Evolutionary conservation across 2,797 vertebrate species (phyloP).

Genomic region (Bryconaethiops microstoma): DNA sequence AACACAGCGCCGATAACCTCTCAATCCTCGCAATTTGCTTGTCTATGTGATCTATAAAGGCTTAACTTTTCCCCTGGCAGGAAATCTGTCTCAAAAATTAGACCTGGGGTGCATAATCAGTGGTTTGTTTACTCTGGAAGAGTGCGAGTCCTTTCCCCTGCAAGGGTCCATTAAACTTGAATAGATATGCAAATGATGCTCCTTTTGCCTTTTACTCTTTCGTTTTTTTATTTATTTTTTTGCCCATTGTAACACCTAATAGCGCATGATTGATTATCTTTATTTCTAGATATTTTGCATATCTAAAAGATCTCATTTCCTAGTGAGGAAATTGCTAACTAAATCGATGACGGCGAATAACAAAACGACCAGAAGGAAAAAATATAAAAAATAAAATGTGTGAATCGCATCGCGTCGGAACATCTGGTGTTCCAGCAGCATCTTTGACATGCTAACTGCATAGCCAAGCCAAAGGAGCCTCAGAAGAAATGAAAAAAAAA

Average conservation of each 20-base stretch:
- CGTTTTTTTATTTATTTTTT: conserved; percentile 12
- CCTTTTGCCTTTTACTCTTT: conserved; percentile 14
- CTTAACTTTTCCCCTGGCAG: conserved; percentile 34
- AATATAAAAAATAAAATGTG: neutral
- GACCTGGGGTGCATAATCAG: conserved; percentile 38
- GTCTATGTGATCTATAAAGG: conserved; percentile 32
- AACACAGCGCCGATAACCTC: conserved; percentile 2
- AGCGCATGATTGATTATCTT: conserved; percentile 52
- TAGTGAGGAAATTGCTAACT: conserved; percentile 42
- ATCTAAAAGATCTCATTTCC: conserved; percentile 52
- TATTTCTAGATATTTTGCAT: conserved; percentile 46
- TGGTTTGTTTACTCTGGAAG: conserved; percentile 49
- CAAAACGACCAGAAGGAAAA: conserved; percentile 18
- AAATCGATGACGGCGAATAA: conserved; percentile 43
- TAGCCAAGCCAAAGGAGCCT: conserved; percentile 26
- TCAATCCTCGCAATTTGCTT: neutral
- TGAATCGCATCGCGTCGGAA: conserved; percentile 42
- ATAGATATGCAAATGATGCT: conserved; percentile 56
- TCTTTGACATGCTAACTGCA: conserved; percentile 48
- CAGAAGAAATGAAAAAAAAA: conserved; percentile 7
- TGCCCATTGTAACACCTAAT: conserved; percentile 38
- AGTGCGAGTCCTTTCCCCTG: conserved; percentile 19
- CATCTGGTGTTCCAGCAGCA: conserved; percentile 60
- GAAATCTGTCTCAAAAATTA: conserved; percentile 49
- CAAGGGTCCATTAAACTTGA: conserved; percentile 45